A percentile compares a stretch with the other conserved stretches of the same genome.
Evolutionary conservation across 2,797 vertebrate genomes (phyloP).

Genomic region (Oreochromis grahami): DNA sequence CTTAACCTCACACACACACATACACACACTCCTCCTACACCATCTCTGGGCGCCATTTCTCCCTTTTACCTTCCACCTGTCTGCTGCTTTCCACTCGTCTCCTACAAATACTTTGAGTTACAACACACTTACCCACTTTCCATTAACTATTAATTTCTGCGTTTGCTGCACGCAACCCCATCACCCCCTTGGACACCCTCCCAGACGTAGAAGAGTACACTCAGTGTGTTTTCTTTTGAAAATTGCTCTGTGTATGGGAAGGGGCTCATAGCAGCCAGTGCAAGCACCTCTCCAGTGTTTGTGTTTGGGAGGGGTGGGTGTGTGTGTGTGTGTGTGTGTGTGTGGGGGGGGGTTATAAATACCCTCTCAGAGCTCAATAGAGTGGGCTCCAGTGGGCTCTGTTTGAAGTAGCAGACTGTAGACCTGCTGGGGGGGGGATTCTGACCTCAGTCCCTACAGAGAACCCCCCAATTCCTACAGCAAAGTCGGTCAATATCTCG

Average conservation of each 20-base stretch:
- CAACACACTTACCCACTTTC: slow-evolving; percentile 57
- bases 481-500: slow-evolving; percentile 77
- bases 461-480: slow-evolving; percentile 75
- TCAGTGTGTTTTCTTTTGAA: slow-evolving; percentile 67
- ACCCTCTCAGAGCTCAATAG: slow-evolving; percentile 76
- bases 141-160: slow-evolving; percentile 72
- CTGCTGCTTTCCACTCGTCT: slow-evolving; percentile 42
- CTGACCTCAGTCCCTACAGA: slow-evolving; percentile 77
- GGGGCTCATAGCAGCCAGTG: slow-evolving; percentile 56
- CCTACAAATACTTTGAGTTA: slow-evolving; percentile 53
- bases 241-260: slow-evolving; percentile 58
- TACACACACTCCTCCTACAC: not conserved
- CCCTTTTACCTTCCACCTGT: slow-evolving; percentile 34
- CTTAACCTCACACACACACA: slow-evolving; percentile 27
- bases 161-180: slow-evolving; percentile 43
- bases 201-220: slow-evolving; percentile 37
- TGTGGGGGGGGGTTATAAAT: slow-evolving; percentile 76
- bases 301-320: slow-evolving; percentile 45
- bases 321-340: slow-evolving; percentile 52
- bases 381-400: slow-evolving; percentile 74
- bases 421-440: slow-evolving; percentile 80
- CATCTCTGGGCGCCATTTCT: slow-evolving; percentile 31
- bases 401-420: slow-evolving; percentile 82
- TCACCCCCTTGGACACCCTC: slow-evolving; percentile 15
- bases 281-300: slow-evolving; percentile 61